Evolutionary conservation across 2,113 vertebrate genomes (phyloP).

Genomic region (Xiphorhynchus elegans): DNA sequence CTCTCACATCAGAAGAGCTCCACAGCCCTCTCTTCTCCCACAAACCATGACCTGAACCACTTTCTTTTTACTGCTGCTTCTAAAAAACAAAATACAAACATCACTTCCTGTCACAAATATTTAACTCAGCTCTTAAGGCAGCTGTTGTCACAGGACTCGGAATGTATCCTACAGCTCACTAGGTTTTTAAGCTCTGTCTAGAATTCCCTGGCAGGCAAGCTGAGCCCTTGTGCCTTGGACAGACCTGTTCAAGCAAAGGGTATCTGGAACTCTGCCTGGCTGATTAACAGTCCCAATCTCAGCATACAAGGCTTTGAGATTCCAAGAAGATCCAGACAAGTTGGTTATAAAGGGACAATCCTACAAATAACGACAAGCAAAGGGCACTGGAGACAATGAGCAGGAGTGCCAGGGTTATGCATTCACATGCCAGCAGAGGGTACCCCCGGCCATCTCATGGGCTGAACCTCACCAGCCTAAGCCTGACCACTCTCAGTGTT

Average conservation of each 20-base stretch:
- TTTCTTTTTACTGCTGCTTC: neutral
- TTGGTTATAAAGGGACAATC: neutral
- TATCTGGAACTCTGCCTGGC: neutral
- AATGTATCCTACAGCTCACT: neutral
- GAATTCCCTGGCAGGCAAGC: neutral
- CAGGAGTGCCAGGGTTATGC: conserved; percentile 2
- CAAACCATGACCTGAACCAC: neutral
- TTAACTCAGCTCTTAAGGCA: neutral
- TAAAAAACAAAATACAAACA: neutral
- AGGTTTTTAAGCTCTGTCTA: neutral
- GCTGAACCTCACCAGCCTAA: neutral
- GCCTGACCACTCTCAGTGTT: neutral
- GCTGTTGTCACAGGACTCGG: neutral
- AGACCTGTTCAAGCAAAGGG: neutral
- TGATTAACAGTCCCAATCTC: neutral
- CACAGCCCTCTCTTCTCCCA: neutral
- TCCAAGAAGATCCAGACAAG: neutral
- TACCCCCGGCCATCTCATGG: conserved; percentile 12
- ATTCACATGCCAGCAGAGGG: conserved; percentile 56
- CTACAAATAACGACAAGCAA: accelerated
- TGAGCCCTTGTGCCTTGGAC: neutral
- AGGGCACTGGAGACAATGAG: neutral
- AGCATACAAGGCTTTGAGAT: neutral
- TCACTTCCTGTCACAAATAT: neutral
- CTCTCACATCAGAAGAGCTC: neutral